Evolutionary conservation across 2,797 vertebrate genomes (phyloP).

Genomic region (Ctenopoma kingsleyae): DNA sequence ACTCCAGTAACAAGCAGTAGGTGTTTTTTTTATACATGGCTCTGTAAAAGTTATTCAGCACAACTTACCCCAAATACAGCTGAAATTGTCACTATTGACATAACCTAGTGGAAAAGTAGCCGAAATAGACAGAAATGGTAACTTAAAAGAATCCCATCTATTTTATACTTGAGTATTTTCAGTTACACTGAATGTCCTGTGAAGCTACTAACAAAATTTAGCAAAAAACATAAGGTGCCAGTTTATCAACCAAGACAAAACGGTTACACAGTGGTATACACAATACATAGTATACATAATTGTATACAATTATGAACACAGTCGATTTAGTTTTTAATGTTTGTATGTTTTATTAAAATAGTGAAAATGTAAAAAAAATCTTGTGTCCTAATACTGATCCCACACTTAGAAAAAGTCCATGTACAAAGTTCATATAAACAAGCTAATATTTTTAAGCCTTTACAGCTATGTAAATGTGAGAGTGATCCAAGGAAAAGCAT

Average conservation of each 20-base stretch:
- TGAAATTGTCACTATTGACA: not conserved
- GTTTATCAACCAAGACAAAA: not conserved
- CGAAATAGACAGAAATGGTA: not conserved
- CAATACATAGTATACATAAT: no score
- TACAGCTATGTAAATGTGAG: not conserved
- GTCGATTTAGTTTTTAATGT: no score
- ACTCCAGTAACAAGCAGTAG: conserved; percentile 28
- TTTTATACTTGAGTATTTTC: not conserved
- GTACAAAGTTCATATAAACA: no score
- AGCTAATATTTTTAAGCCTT: not conserved
- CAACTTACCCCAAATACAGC: not conserved
- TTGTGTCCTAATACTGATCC: no score
- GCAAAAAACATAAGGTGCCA: not conserved
- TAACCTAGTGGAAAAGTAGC: not conserved
- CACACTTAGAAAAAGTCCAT: no score
- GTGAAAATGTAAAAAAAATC: not conserved
- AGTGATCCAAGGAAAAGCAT: not conserved
- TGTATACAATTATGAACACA: no score
- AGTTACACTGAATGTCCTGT: not conserved
- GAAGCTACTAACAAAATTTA: not conserved
- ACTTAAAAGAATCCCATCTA: not conserved
- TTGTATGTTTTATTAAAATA: no score
- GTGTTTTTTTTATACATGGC: conserved; percentile 3
- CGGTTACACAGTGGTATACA: no score
- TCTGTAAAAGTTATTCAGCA: conserved; percentile 6